These are phyloP conservation scores for Brachionus rotundiformis DNA, from an alignment of 1,140 invertebrate species.

Conservation along the genomic window DNA sequence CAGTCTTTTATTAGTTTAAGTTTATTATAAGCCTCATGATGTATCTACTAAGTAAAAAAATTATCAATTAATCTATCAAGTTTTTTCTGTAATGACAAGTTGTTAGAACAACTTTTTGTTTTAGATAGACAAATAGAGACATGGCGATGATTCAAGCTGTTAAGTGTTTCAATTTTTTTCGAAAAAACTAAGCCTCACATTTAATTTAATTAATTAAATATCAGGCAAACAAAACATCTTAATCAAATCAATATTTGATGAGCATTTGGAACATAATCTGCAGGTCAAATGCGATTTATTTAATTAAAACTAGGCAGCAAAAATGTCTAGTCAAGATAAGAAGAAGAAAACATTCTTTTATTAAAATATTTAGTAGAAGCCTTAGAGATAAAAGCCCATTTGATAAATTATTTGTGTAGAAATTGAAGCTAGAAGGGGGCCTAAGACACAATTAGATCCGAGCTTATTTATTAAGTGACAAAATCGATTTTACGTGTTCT, in stretches of 20 bases:
- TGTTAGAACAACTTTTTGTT: too few species aligned
- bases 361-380: background rate
- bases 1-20: too few species aligned
- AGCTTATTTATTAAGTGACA: background rate
- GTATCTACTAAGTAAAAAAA: too few species aligned
- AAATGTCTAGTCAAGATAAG: constrained; percentile 7
- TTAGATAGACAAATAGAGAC: too few species aligned
- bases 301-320: background rate
- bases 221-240: background rate
- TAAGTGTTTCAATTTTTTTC: too few species aligned
- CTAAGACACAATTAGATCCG: background rate
- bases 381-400: background rate
- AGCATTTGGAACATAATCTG: background rate
- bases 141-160: too few species aligned
- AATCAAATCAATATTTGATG: background rate
- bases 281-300: background rate
- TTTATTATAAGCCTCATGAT: too few species aligned
- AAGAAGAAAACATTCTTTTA: background rate
- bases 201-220: too few species aligned
- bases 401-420: background rate
- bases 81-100: too few species aligned
- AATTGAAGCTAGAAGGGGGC: background rate
- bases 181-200: too few species aligned
- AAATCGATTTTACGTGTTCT: constrained; percentile 37
- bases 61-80: too few species aligned